Percentiles rank a stretch among this genome's conserved stretches.
Evolutionary conservation across 1,140 invertebrate genomes (phyloP).

Genomic region (Oncopodura yosiiana): DNA sequence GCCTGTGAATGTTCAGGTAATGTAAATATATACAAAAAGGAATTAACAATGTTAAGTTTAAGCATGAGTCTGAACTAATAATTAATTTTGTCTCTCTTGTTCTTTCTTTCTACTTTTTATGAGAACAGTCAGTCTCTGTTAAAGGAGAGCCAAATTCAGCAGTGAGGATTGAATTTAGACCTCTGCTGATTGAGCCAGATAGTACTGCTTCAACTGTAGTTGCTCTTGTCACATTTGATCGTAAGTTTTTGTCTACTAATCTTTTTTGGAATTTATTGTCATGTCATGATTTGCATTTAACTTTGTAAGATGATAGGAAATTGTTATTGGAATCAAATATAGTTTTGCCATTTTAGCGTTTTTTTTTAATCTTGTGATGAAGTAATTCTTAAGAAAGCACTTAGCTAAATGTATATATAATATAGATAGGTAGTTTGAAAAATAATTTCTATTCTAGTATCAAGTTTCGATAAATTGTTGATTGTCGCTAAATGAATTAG

Average conservation of each 20-base stretch:
- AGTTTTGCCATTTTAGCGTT: too few species aligned
- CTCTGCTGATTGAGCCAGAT: constrained; percentile 46
- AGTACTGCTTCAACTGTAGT: constrained; percentile 43
- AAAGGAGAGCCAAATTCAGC: constrained; percentile 43
- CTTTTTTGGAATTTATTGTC: too few species aligned
- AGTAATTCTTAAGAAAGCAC: too few species aligned
- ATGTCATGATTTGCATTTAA: too few species aligned
- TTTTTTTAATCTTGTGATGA: too few species aligned
- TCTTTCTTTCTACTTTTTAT: constrained; percentile 20
- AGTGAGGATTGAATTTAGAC: constrained; percentile 45
- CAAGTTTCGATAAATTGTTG: too few species aligned
- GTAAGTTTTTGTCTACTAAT: constrained; percentile 41
- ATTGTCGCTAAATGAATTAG: too few species aligned
- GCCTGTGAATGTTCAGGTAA: constrained; percentile 58
- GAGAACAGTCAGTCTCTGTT: constrained; percentile 42
- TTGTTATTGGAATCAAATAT: too few species aligned
- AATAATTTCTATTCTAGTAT: too few species aligned
- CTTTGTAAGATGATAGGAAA: too few species aligned
- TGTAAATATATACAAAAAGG: background rate
- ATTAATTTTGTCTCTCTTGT: constrained; percentile 24
- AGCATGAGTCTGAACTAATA: constrained; percentile 5
- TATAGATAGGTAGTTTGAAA: too few species aligned
- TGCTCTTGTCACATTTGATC: constrained; percentile 47
- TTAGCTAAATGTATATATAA: too few species aligned
- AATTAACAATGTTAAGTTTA: background rate